Conservation (phyloP, 1,140 invertebrate genomes). For the Octopus sinensis region DNA sequence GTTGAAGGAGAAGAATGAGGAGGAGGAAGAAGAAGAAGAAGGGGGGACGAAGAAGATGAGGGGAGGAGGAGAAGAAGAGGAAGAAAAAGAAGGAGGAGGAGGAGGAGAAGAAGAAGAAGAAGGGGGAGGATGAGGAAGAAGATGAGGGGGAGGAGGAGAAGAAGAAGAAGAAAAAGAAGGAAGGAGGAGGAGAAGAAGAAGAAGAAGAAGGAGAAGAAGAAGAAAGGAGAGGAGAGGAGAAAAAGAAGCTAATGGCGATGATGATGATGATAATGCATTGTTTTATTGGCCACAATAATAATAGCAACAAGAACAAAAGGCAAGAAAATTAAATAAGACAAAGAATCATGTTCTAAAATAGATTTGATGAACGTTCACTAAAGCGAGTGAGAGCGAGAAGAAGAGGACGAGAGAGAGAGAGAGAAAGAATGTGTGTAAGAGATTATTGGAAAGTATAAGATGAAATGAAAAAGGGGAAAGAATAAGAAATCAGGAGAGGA, state of each 20-base stretch:
- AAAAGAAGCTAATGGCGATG: not conserved
- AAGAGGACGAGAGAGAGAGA: not conserved
- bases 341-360: not conserved
- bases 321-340: not conserved
- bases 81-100: not conserved
- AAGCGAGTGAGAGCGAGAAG: not conserved
- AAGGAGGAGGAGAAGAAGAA: too few species aligned
- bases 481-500: not conserved
- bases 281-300: not conserved
- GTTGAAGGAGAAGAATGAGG: not conserved
- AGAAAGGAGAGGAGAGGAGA: not conserved
- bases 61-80: not conserved
- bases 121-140: not conserved
- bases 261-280: not conserved
- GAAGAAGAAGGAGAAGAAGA: not conserved
- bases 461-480: not conserved
- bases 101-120: not conserved
- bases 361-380: not conserved
- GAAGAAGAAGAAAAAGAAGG: too few species aligned
- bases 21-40: conserved; percentile 6
- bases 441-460: not conserved
- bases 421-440: not conserved
- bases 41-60: not conserved
- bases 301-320: too few species aligned
- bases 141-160: not conserved